A percentile compares a stretch with the other conserved stretches of the same genome.
Evolutionary conservation across 2,113 vertebrate species (phyloP).

Genomic region (Neodon shergylaensis): DNA sequence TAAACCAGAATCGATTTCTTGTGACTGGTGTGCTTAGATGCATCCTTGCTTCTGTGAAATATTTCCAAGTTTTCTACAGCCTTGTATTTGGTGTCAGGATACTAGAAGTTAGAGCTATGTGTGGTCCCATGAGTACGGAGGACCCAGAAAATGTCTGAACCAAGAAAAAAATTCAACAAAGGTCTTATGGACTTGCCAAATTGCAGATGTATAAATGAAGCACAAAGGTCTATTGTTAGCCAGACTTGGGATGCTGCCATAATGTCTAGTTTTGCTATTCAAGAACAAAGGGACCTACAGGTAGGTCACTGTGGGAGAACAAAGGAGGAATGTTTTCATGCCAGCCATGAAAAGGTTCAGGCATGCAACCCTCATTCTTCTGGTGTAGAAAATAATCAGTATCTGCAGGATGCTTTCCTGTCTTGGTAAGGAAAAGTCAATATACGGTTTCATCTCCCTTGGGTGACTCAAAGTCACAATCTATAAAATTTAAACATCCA

Average conservation of each 20-base stretch:
- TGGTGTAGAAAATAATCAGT: not conserved
- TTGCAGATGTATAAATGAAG: not conserved
- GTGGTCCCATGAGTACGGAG: too few species aligned
- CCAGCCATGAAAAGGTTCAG: not conserved
- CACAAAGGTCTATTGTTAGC: not conserved
- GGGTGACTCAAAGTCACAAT: not conserved
- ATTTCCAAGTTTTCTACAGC: not conserved
- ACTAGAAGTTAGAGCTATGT: fast-evolving
- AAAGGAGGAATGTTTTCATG: not conserved
- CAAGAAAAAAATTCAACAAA: fast-evolving
- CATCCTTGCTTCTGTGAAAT: not conserved
- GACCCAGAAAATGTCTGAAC: fast-evolving
- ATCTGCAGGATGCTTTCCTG: not conserved
- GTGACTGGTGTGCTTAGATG: not conserved
- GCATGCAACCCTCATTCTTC: not conserved
- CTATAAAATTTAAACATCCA: not conserved
- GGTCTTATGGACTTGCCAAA: not conserved
- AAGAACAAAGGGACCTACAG: not conserved
- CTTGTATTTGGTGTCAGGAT: fast-evolving
- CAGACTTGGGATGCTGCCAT: too few species aligned
- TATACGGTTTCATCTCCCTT: fast-evolving
- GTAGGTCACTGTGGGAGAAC: not conserved
- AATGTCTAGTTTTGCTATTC: not conserved
- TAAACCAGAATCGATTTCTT: not conserved
- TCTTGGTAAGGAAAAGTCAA: not conserved